Base-by-base conservation (phyloP, 2,797 vertebrate genomes). In the Aeoliscus strigatus region DNA sequence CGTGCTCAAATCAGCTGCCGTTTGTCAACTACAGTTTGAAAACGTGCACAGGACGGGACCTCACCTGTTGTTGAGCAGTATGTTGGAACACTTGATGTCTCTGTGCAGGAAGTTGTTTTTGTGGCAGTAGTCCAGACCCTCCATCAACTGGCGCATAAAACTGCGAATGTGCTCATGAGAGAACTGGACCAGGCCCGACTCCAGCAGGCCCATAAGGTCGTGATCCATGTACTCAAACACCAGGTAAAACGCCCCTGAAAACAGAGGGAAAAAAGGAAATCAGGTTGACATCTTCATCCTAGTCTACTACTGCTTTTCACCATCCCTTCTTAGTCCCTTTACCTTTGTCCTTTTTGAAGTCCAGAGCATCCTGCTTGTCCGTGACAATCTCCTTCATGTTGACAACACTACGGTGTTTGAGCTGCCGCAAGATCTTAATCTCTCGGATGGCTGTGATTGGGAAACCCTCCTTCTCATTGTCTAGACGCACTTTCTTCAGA, bases 211-310 rank as follows among this genome's bases (percentile, higher is more conserved):
- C 96, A 99, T 98, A 80, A 99, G 85, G 73, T 99, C 96, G 27
- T 99, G 96, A 82, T 99, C 96, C 96, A 99, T 99, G 84, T 99
- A 99, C 79, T 99, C 96, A 84, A 99, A 99, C 65, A 99, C 96
- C 86, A 99, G 86, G 71, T 99, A 99, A 87, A 99, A 99, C 50
- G 96, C 96, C 81, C 96, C 96, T 96, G 47, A 28, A 34, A 29
- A 29, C 50, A 59, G 6, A 61, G 7, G 13, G 9, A 36, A 11
- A 8, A 9, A n/a, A n/a, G n/a, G n/a, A n/a, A n/a, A n/a, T n/a
- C n/a, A n/a, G n/a, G n/a, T n/a, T n/a, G n/a, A n/a, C n/a, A n/a
- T n/a, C n/a, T n/a, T n/a, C n/a, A n/a, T n/a, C n/a, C n/a, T n/a
- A n/a, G n/a, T n/a, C n/a, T n/a, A n/a, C n/a, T n/a, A n/a, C n/a